Base-by-base conservation (phyloP, 2,888 invertebrate species). In the Sminthurinus aureus region DNA sequence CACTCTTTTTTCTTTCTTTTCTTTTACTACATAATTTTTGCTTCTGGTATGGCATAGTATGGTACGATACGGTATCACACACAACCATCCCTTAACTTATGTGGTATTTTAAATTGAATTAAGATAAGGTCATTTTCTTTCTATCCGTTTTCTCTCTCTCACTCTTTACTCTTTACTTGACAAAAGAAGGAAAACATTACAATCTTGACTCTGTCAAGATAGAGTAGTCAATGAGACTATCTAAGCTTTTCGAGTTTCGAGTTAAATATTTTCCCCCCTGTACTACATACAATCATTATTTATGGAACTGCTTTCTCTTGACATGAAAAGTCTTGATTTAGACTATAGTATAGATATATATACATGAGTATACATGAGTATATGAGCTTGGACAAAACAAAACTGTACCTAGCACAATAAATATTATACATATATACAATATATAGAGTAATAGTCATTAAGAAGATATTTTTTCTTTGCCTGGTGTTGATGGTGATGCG, bases 401-500 rank as follows among this genome's bases (percentile, higher is more conserved):
- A 81, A 66, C 81, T 74, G 81, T 74, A 81, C 71, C 58, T 74
- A 58, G 74, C 64, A 38, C 74, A 74, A 81, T 74, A 74, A 81
- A 81, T 74, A 81, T 81, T 74, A 71, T 71, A 81, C 74, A 64
- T 58, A 15, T 74, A 74, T 81, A 81, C 74, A 81, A 38, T n/a
- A n/a, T n/a, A 74, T 64, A 64, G 74, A 81, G 75, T 74, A 38
- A 81, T 75, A 75, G 81, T 81, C 64, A 81, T 81, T 81, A 74
- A 81, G 81, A 20, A 24, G 38, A 69, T 38, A 38, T 38, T 38
- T 38, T 38, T 38, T 38, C 38, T 82, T 86, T 88, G 88, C 88
- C 88, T 88, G 88, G 85, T 86, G 86, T 79, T 84, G 86, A 84
- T 87, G 87, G 83, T 86, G 88, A 86, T 88, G 87, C 58, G 67